Evolutionary conservation across 2,888 invertebrate species (phyloP).

Genomic region (Galerucella calmariensis): DNA sequence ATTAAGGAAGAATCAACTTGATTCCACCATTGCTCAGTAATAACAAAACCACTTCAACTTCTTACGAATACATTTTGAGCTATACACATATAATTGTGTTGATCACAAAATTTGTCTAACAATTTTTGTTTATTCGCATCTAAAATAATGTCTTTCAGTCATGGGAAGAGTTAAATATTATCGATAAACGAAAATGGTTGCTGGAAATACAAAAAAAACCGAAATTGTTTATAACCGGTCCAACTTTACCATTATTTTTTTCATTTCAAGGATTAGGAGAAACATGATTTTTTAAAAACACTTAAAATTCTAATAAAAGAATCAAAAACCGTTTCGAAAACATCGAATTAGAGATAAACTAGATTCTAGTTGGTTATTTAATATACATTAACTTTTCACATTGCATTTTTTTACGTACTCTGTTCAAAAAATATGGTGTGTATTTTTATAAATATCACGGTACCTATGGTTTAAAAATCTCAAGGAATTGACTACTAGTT

Average conservation of each 20-base stretch:
- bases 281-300: not conserved
- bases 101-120: constrained; percentile 11
- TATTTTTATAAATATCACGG: too few relatives aligned
- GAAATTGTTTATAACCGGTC: too few relatives aligned
- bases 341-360: not conserved
- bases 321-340: not conserved
- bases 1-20: constrained; percentile 21
- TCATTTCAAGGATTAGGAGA: not conserved
- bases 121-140: constrained; percentile 1
- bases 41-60: constrained; percentile 6
- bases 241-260: not conserved
- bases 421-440: not conserved
- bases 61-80: constrained; percentile 21
- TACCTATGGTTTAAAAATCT: too few relatives aligned
- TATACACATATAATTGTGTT: not conserved
- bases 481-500: too few relatives aligned
- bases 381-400: not conserved
- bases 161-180: not conserved
- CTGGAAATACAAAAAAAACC: too few relatives aligned
- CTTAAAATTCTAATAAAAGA: not conserved
- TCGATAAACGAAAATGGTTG: too few relatives aligned
- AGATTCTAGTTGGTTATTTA: not conserved
- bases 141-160: constrained; percentile 17
- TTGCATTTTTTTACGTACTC: not conserved
- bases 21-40: constrained; percentile 9